phyloP scores from a whole-genome alignment of 2,888 invertebrate genomes.

The Catocala fraxini region DNA sequence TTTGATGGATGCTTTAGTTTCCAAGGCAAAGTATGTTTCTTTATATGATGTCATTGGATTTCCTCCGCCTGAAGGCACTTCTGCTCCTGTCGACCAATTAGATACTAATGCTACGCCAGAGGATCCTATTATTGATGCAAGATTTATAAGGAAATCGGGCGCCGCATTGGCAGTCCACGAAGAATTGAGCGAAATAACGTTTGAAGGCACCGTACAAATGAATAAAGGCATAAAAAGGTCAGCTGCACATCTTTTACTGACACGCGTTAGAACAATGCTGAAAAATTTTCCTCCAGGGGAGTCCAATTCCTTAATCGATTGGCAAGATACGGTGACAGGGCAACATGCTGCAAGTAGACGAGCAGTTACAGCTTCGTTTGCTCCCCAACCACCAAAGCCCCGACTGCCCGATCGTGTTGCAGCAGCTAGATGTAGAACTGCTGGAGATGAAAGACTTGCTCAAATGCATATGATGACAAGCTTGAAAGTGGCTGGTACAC shows the following conservation, averaged over 20 bases:
- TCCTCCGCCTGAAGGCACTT: slow-evolving; percentile 54
- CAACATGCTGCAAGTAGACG: slow-evolving; percentile 77
- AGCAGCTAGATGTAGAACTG: slow-evolving; percentile 67
- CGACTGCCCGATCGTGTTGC: slow-evolving; percentile 58
- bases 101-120: slow-evolving; percentile 58
- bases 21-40: slow-evolving; percentile 63
- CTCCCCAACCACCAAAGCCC: slow-evolving; percentile 69
- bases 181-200: slow-evolving; percentile 72
- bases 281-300: slow-evolving; percentile 74
- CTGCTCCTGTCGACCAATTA: slow-evolving; percentile 59
- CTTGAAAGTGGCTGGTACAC: slow-evolving; percentile 55
- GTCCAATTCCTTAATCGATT: slow-evolving; percentile 64
- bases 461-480: slow-evolving; percentile 61
- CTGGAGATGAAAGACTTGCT: slow-evolving; percentile 69
- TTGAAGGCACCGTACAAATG: slow-evolving; percentile 70
- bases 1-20: slow-evolving; percentile 66
- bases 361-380: slow-evolving; percentile 79
- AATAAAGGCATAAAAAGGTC: slow-evolving; percentile 79
- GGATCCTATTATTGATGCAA: slow-evolving; percentile 66
- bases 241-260: slow-evolving; percentile 77
- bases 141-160: slow-evolving; percentile 70
- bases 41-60: slow-evolving; percentile 70
- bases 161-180: slow-evolving; percentile 80
- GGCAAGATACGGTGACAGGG: slow-evolving; percentile 75
- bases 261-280: slow-evolving; percentile 72